Conservation (phyloP, 2,113 vertebrate species). For the Colistium nudipinnis region DNA sequence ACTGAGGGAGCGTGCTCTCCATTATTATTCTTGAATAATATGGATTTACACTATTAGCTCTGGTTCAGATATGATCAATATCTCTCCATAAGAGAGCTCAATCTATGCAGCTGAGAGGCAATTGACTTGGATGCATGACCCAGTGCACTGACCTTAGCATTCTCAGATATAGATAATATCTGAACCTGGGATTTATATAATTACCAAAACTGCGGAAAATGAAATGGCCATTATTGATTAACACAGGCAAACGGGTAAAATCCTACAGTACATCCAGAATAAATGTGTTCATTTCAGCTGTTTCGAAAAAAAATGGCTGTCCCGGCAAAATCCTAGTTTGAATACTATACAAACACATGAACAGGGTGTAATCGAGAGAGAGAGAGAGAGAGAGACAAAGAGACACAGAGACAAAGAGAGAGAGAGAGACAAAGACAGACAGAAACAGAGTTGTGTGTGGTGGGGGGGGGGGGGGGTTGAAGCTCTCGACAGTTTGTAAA, state of each 20-base stretch:
- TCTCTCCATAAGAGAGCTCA: not conserved
- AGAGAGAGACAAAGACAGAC: no score
- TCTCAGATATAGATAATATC: not conserved
- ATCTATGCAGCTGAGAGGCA: not conserved
- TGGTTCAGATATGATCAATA: slow-evolving; percentile 15
- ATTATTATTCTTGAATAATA: slow-evolving; percentile 10
- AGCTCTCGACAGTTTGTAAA: slow-evolving; percentile 27
- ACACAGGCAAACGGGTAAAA: not conserved
- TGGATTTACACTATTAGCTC: slow-evolving; percentile 10
- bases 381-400: no score
- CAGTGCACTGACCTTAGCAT: not conserved
- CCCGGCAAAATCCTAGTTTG: no score
- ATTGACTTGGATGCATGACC: not conserved
- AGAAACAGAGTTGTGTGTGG: no score
- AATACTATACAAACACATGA: no score
- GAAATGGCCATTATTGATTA: no score
- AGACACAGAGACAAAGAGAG: no score
- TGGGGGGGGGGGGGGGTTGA: not conserved
- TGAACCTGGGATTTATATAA: not conserved
- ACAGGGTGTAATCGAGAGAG: not conserved
- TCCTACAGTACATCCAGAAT: not conserved
- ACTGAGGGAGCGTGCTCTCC: not conserved
- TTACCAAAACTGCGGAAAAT: not conserved
- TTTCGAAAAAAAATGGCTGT: no score
- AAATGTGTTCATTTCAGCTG: not conserved